These are phyloP conservation scores for Mareca strepera DNA, from an alignment of 2,797 vertebrate species.

Conservation along the genomic window DNA sequence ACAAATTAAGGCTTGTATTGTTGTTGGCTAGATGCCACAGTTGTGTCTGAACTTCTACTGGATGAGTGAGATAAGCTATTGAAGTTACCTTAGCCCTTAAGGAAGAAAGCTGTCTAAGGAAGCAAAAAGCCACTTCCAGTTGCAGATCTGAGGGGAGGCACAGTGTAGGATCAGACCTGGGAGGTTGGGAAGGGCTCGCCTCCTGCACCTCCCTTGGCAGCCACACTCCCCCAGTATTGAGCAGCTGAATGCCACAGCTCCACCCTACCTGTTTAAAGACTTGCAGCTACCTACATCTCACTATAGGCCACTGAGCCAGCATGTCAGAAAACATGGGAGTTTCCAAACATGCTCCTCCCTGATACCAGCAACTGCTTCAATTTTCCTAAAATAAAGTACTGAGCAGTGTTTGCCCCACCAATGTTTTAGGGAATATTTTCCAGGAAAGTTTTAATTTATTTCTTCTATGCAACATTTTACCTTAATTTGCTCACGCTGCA, in stretches of 20 bases:
- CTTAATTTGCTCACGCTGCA: not conserved
- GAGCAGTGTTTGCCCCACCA: not conserved
- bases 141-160: not conserved
- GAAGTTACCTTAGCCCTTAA: not conserved
- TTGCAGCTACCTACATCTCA: not conserved
- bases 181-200: fast-evolving
- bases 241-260: not conserved
- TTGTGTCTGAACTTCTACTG: not conserved
- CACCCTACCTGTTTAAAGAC: not conserved
- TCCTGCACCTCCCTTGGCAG: not conserved
- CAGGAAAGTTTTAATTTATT: not conserved
- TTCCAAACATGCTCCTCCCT: not conserved
- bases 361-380: not conserved
- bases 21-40: not conserved
- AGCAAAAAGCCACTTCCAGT: not conserved
- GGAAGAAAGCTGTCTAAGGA: not conserved
- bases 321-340: not conserved
- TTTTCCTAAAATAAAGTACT: not conserved
- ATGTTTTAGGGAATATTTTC: not conserved
- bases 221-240: fast-evolving
- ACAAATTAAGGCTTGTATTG: not conserved
- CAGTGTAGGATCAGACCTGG: fast-evolving
- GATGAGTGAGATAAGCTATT: not conserved
- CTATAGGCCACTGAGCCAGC: fast-evolving
- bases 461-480: not conserved